A percentile compares a stretch with the other conserved stretches of the same genome.
These are phyloP conservation scores for Cariama cristata DNA, from an alignment of 2,113 vertebrate species.

Conservation along the genomic window DNA sequence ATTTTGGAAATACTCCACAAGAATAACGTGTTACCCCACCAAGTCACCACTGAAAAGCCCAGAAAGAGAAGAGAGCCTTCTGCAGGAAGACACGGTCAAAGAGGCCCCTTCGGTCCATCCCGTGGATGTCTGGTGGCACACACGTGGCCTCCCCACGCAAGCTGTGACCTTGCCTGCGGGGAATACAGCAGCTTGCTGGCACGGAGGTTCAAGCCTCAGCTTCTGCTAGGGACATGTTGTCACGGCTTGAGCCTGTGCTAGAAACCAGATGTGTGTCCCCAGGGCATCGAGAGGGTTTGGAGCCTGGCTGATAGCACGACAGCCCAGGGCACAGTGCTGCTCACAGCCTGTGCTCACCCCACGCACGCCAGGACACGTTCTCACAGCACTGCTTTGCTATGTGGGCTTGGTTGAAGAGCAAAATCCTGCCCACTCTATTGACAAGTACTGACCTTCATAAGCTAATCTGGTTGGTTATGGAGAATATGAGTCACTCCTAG, in stretches of 20 bases:
- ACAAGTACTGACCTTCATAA: not conserved
- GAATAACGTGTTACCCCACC: fast-evolving
- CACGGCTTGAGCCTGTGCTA: not conserved
- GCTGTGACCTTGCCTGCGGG: fast-evolving
- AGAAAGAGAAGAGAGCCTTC: not conserved
- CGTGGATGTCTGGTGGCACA: not conserved
- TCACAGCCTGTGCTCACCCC: fast-evolving
- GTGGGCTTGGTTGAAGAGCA: not conserved
- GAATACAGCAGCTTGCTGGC: not conserved
- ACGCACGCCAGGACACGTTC: fast-evolving
- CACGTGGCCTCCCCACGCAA: fast-evolving
- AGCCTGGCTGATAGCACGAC: not conserved
- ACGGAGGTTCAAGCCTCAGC: not conserved
- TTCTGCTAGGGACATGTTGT: not conserved
- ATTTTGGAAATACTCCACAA: not conserved
- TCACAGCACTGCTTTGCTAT: not conserved
- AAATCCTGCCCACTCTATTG: not conserved
- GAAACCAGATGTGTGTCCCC: not conserved
- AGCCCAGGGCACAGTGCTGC: fast-evolving
- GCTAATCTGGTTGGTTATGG: not conserved
- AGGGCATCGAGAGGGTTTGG: not conserved
- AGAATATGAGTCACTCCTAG: not conserved
- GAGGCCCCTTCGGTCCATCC: not conserved
- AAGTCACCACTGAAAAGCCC: not conserved
- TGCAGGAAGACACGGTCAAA: not conserved